Conservation (phyloP, 2,797 vertebrate genomes). For the Sylvia borin region DNA sequence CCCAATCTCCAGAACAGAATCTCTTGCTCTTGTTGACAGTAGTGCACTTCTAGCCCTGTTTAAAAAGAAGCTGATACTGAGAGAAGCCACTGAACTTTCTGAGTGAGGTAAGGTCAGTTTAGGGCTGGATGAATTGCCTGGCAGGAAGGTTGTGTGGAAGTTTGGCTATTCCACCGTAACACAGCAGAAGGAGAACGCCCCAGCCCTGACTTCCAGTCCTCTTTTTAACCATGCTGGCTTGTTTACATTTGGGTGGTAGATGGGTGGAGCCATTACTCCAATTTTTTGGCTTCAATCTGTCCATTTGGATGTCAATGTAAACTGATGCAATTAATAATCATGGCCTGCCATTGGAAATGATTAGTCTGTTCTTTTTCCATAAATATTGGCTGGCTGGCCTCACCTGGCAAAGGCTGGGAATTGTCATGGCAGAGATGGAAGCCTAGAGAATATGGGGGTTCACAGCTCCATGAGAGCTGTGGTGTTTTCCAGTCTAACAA, state of each 20-base stretch:
- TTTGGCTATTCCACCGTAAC: not conserved
- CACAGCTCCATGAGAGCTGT: constrained; percentile 24
- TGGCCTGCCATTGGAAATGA: constrained; percentile 68
- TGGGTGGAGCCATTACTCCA: constrained; percentile 56
- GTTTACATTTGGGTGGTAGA: constrained; percentile 36
- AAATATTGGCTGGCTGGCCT: constrained; percentile 62
- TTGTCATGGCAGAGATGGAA: constrained; percentile 65
- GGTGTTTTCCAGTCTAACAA: constrained; percentile 66
- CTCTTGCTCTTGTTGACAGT: not conserved
- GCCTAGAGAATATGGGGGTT: constrained; percentile 61
- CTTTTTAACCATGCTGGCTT: constrained; percentile 14
- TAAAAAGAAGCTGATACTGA: not conserved
- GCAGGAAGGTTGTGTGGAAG: not conserved
- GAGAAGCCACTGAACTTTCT: not conserved
- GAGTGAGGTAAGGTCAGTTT: not conserved
- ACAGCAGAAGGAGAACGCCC: not conserved
- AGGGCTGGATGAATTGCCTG: not conserved
- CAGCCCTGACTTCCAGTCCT: constrained; percentile 1
- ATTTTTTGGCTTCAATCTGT: constrained; percentile 50
- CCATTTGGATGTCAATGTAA: constrained; percentile 52
- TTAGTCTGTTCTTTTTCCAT: constrained; percentile 43
- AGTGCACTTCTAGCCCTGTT: not conserved
- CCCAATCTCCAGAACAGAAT: not conserved
- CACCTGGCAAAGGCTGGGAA: constrained; percentile 63
- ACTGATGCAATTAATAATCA: constrained; percentile 52